These are phyloP conservation scores for Palythoa caribaeorum DNA, from an alignment of 92 coral and sea anemone species.

Conservation along the genomic window DNA sequence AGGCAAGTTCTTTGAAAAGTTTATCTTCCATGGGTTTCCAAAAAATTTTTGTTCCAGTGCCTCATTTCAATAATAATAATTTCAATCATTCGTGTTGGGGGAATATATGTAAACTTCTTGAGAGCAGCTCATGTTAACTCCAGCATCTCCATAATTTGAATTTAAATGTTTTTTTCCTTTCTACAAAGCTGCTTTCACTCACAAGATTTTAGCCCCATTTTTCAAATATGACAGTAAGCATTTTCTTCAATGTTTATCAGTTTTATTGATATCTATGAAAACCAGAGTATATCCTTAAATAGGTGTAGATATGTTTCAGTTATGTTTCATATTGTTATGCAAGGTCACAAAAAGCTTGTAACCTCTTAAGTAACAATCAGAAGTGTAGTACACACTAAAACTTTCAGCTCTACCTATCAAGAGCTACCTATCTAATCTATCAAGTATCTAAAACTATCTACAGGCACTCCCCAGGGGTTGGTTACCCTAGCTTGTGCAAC, in stretches of 20 bases:
- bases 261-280: constrained; percentile 8
- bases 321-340: neutral
- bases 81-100: neutral
- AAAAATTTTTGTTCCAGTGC: constrained; percentile 1
- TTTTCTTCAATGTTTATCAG: constrained; percentile 12
- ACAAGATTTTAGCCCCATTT: neutral
- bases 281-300: neutral
- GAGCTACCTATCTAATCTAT: constrained; percentile 25
- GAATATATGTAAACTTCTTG: neutral
- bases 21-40: neutral
- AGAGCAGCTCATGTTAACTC: constrained; percentile 9
- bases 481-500: constrained; percentile 31
- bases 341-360: neutral
- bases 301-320: neutral
- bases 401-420: constrained; percentile 5
- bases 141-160: neutral
- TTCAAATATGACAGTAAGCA: neutral
- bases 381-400: constrained; percentile 5
- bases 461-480: constrained; percentile 40
- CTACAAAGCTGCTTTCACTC: constrained; percentile 11
- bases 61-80: constrained; percentile 8
- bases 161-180: neutral
- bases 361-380: neutral
- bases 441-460: constrained; percentile 18
- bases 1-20: constrained; percentile 20